Evolutionary conservation across 1,140 invertebrate genomes (phyloP).

Genomic region (Bombus superbus): DNA sequence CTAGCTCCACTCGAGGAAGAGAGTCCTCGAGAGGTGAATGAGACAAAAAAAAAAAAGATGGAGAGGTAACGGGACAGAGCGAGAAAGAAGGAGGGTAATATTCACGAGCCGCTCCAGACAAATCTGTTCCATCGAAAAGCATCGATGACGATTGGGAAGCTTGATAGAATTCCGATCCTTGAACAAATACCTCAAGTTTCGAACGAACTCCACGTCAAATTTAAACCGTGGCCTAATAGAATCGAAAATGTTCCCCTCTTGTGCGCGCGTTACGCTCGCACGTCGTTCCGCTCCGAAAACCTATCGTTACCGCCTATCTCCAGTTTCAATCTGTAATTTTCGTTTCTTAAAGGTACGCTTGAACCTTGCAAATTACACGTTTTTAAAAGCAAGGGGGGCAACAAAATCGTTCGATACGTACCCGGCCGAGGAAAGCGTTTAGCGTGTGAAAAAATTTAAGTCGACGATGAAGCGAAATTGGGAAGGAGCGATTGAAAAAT

Average conservation of each 20-base stretch:
- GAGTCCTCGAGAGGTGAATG: slow-evolving; percentile 54
- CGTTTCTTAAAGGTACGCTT: background rate
- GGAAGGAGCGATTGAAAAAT: background rate
- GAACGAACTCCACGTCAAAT: slow-evolving; percentile 14
- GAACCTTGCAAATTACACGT: background rate
- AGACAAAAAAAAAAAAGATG: background rate
- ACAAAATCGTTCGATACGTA: background rate
- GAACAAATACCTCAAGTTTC: slow-evolving; percentile 48
- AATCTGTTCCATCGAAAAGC: slow-evolving; percentile 45
- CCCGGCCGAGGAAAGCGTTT: background rate
- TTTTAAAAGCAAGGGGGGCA: background rate
- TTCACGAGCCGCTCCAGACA: slow-evolving; percentile 43
- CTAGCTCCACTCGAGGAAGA: slow-evolving; percentile 50
- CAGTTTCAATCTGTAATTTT: slow-evolving; percentile 28
- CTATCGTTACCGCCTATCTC: background rate
- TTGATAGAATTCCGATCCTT: slow-evolving; percentile 55
- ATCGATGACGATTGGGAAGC: slow-evolving; percentile 31
- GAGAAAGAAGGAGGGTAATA: slow-evolving; percentile 33
- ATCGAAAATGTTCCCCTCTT: slow-evolving; percentile 29
- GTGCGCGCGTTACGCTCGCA: background rate
- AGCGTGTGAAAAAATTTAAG: background rate
- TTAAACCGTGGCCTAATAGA: slow-evolving; percentile 29
- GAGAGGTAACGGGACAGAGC: slow-evolving; percentile 3
- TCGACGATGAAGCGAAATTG: background rate
- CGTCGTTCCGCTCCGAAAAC: background rate